phyloP scores from a whole-genome alignment of 1,140 invertebrate genomes.

The Calliopsis andreniformis region DNA sequence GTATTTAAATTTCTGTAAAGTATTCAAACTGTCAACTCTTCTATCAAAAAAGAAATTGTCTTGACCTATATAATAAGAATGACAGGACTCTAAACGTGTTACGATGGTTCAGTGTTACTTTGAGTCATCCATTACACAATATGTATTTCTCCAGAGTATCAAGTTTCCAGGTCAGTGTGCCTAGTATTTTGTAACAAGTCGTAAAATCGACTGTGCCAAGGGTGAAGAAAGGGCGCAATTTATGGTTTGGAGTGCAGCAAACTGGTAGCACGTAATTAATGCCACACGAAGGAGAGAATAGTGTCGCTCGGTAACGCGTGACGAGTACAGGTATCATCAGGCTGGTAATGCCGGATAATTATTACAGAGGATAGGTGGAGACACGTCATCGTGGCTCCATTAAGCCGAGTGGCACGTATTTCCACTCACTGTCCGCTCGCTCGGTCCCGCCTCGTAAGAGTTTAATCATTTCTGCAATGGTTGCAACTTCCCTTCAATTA shows the following conservation, averaged over 20 bases:
- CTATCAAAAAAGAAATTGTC: no score
- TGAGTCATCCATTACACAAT: no score
- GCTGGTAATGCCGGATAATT: conserved; percentile 69
- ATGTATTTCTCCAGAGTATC: neutral
- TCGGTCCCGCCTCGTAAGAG: conserved; percentile 43
- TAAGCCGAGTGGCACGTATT: conserved; percentile 55
- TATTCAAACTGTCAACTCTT: no score
- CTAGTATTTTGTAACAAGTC: no score
- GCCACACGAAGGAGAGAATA: conserved; percentile 49
- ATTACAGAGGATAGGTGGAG: conserved; percentile 62
- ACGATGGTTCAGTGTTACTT: no score
- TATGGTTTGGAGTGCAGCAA: conserved; percentile 6
- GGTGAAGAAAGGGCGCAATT: neutral
- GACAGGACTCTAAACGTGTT: no score
- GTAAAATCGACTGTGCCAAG: neutral
- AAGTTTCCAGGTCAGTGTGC: neutral
- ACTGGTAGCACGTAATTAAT: conserved; percentile 58
- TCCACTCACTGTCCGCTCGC: conserved; percentile 39
- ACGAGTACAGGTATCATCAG: conserved; percentile 55
- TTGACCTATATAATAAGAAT: no score
- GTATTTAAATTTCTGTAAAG: no score
- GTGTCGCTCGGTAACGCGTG: conserved; percentile 50
- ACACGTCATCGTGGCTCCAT: conserved; percentile 67
- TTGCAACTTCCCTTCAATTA: conserved; percentile 71
- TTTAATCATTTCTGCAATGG: conserved; percentile 64